Evolutionary conservation across 1,140 invertebrate genomes (phyloP), one percentile per base, ranked within the genome.

Genomic region (Aphelinus certus): DNA sequence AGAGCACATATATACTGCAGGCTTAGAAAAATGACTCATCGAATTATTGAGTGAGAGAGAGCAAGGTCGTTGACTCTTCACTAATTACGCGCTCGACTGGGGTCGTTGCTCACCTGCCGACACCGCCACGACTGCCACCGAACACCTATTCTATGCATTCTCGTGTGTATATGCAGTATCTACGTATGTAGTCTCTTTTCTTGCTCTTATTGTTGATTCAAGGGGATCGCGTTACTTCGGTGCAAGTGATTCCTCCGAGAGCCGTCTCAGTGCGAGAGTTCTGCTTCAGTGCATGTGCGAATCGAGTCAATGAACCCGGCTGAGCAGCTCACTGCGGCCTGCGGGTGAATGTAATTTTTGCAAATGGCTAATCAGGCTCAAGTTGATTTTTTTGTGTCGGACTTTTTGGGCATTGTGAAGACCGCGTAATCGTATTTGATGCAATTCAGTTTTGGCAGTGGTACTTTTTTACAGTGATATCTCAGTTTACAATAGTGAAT

Each of bases 11-110:
- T 64, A 62, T 51, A 56, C 53, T 78, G 77, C 76, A 79, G 57
- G 45, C 48, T 76, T 71, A 65, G 76, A 63, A 80, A 82, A 82
- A 61, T 82, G 82, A 83, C 79, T 83, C 82, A 82, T 81, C 78
- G 75, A 79, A 82, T 81, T 78, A 77, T 77, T 77, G 68, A 74
- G 64, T 76, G 71, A 70, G 63, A 47, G 49, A 70, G 51, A 75
- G 57, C 9, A 53, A 64, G 81, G 74, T 79, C 80, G 58, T 79
- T 83, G 81, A 81, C 81, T 70, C 70, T 56, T 66, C n/a, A 43
- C 45, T 72, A 72, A 72, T 72, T 57, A 72, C 43, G 0, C 26
- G 26, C 26, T 26, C 26, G 26, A 26, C 26, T 26, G 26, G 58
- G 43, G 7, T 61, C 26, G 2, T 51, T 71, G 48, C 9, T 53